Base-by-base conservation (phyloP, 2,113 vertebrate genomes). In the Clinocottus analis region DNA sequence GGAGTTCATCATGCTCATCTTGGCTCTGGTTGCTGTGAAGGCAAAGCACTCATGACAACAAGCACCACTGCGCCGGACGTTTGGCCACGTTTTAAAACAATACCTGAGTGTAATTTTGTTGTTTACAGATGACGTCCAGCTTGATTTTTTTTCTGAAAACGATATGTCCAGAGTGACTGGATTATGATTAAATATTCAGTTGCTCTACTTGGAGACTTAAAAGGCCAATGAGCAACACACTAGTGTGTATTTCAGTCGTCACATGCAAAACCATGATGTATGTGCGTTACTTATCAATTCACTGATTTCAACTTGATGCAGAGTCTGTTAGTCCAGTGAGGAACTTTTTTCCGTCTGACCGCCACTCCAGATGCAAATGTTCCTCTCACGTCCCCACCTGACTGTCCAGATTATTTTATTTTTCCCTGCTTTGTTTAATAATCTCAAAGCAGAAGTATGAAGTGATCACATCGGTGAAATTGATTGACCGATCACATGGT, bases 1-100 rank as follows among this genome's bases (percentile, higher is more conserved):
- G 72, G 98, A 99, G 94, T 98, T 99, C 89, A 99, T 98, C 98
- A 99, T 99, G 93, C 95, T 99, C 94, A 99, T 97, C 94, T 98
- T 99, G 87, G 98, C 98, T 94, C 98, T 96, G 89, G 98, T 97
- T 77, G 98, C 98, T 99, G 90, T 13, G 84, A 45, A 77, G 70
- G 45, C 27, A 87, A 63, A 75, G 29, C 16, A 56, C 16, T 3
- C 12, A 55, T 64, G 4, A 49, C 45, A 23, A 12, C 10, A 59
- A 53, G 77, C n/a, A 55, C 2, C 49, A 43, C 56, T 62, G 21
- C 11, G 23, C 21, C 5, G 0, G 16, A 13, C 2, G 5, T 37
- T n/a, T 31, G 23, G 31, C 2, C 0, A 14, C 5, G 10, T 43
- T 27, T 73, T 58, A 4, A 59, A 29, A 53, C 4, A 27, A 8